Percentiles rank a stretch among this genome's conserved stretches.
Conservation (phyloP, 2,888 invertebrate species). For the Drosophila sordidula region DNA sequence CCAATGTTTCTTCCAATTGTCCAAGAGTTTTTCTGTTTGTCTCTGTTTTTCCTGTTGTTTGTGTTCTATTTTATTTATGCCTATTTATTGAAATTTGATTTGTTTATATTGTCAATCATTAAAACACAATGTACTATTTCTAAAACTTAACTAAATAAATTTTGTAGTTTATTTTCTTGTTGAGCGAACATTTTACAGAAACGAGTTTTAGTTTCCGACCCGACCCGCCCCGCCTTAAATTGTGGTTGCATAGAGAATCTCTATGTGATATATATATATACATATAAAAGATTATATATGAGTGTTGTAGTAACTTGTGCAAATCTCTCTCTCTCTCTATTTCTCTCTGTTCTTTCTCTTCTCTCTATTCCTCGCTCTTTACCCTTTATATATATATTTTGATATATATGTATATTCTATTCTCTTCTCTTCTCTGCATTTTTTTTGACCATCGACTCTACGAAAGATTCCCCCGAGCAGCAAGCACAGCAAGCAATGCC, state of each 20-base stretch:
- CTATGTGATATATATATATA: neutral
- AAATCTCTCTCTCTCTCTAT: slow-evolving; percentile 41
- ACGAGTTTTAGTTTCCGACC: slow-evolving; percentile 10
- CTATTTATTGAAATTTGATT: slow-evolving; percentile 24
- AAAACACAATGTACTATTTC: slow-evolving; percentile 7
- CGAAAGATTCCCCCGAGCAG: slow-evolving; percentile 69
- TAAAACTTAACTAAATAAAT: slow-evolving; percentile 10
- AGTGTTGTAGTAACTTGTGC: slow-evolving; percentile 53
- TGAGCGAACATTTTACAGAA: slow-evolving; percentile 4
- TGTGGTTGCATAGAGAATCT: slow-evolving; percentile 1
- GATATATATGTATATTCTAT: slow-evolving; percentile 51
- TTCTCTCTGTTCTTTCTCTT: slow-evolving; percentile 32
- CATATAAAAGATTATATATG: neutral
- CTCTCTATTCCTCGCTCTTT: slow-evolving; percentile 18
- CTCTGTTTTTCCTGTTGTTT: neutral
- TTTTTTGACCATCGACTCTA: slow-evolving; percentile 43
- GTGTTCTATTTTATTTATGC: neutral
- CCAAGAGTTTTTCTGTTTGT: slow-evolving; percentile 1
- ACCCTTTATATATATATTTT: slow-evolving; percentile 38
- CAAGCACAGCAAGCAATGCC: slow-evolving; percentile 50
- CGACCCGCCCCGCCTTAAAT: neutral
- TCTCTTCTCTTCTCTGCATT: slow-evolving; percentile 56
- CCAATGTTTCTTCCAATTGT: neutral
- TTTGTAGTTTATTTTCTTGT: slow-evolving; percentile 7
- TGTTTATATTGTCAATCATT: slow-evolving; percentile 22